Evolutionary conservation across 2,113 vertebrate genomes (phyloP).

Genomic region (Microcebus griseorufus): DNA sequence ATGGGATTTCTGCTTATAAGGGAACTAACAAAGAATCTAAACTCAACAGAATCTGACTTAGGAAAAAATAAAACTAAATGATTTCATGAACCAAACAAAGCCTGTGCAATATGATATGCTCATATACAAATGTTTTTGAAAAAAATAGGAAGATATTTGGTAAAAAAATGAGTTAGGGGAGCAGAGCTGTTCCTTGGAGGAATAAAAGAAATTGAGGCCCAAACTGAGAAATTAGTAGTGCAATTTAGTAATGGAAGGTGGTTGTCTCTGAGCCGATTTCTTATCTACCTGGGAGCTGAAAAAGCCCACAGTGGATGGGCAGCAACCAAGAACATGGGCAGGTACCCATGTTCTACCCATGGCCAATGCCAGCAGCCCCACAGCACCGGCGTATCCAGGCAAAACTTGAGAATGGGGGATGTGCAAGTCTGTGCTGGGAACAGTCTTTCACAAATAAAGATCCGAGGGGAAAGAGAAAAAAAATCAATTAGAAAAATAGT

Average conservation of each 20-base stretch:
- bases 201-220: background rate
- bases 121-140: background rate
- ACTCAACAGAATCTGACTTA: background rate
- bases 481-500: background rate
- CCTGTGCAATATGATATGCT: background rate
- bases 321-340: background rate
- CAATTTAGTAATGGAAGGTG: background rate
- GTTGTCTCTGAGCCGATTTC: background rate
- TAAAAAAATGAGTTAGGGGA: background rate
- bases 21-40: background rate
- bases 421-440: background rate
- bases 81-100: slow-evolving; percentile 19
- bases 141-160: background rate
- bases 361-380: too few relatives aligned
- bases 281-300: background rate
- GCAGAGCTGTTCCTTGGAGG: background rate
- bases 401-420: background rate
- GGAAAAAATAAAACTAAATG: background rate
- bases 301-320: background rate
- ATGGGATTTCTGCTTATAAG: background rate
- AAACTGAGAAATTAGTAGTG: background rate
- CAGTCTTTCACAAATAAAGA: background rate
- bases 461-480: background rate
- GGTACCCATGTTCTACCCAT: too few relatives aligned
- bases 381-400: background rate